A percentile compares a stretch with the other conserved stretches of the same genome.
These are phyloP conservation scores for Steinernema carpocapsae DNA, from an alignment of 2,888 invertebrate species.

Conservation along the genomic window DNA sequence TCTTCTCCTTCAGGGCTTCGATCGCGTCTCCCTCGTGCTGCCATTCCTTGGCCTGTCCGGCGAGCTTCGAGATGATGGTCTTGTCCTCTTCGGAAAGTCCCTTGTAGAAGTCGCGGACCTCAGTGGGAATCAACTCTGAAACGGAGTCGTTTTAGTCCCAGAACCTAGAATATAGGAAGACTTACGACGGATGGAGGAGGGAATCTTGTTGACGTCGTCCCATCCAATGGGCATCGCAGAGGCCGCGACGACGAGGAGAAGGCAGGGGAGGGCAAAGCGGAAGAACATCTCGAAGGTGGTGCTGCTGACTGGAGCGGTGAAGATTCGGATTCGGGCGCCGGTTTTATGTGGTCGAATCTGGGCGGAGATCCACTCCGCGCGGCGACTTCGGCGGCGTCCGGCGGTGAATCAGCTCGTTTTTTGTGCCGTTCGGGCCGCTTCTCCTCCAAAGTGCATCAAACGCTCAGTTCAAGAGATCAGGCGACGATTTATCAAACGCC, in stretches of 20 bases:
- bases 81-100: conserved; percentile 9
- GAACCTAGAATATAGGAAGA: conserved; percentile 38
- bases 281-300: not conserved
- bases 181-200: conserved; percentile 61
- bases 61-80: not conserved
- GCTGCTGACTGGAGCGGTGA: not conserved
- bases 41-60: conserved; percentile 33
- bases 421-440: not conserved
- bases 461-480: not conserved
- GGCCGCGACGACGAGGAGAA: conserved; percentile 46
- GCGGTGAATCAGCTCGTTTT: not conserved
- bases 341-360: not conserved
- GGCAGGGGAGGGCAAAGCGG: conserved; percentile 1
- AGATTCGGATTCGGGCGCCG: not conserved
- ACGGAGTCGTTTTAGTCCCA: not conserved
- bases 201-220: conserved; percentile 59
- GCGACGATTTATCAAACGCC: not conserved
- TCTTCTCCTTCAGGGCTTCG: conserved; percentile 62
- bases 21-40: conserved; percentile 57
- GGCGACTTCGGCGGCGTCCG: not conserved
- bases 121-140: conserved; percentile 24
- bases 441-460: not conserved
- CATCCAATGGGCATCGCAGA: conserved; percentile 51
- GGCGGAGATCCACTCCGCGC: not conserved
- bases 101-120: conserved; percentile 19